Evolutionary conservation across 2,113 vertebrate genomes (phyloP), one percentile per base, ranked within the genome.

Genomic region (Carettochelys insculpta): DNA sequence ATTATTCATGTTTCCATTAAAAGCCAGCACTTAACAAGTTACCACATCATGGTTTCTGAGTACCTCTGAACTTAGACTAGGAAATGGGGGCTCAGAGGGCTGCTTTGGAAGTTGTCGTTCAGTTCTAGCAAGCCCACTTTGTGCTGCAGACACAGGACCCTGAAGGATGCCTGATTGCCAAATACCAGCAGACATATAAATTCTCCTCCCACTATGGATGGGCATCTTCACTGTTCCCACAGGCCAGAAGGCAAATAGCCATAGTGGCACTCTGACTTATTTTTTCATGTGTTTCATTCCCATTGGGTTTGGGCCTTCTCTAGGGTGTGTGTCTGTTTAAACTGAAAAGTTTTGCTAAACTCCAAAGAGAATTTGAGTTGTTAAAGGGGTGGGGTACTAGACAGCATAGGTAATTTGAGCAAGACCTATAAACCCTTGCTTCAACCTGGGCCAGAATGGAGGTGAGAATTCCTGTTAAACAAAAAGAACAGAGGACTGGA

Each of bases 21-120:
- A 85, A 90, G 11, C 56, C 71, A 77, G 4, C 11, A 47, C 86
- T 80, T 43, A 54, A 3, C n/a, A 24, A 8, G 50, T 79, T 79
- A 53, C 84, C 48, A 43, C 13, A 45, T 58, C 9, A n/a, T 0
- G 0, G 12, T 79, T 79, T 88, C 77, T 0, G 1, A 90, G 25
- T 52, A 31, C 31, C 41, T 27, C 79, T 65, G 48, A 80, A 5
- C 71, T 38, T 7, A 71, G 79, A 51, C 76, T 91, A 91, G 7
- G 4, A 61, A 56, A 19, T 2, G 4, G 0, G 80, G 1, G 41
- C 22, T 87, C 16, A 56, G n/a, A 16, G 20, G 52, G 61, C 8
- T 88, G 54, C 34, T 73, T 73, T 43, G 25, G 41, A 27, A 43
- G 3, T 22, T 41, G 24, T 75, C 71, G 45, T 45, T 75, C 41